A percentile compares a stretch with the other conserved stretches of the same genome.
Evolutionary conservation across 2,113 vertebrate genomes (phyloP).

Genomic region (Stigmatopora argus): DNA sequence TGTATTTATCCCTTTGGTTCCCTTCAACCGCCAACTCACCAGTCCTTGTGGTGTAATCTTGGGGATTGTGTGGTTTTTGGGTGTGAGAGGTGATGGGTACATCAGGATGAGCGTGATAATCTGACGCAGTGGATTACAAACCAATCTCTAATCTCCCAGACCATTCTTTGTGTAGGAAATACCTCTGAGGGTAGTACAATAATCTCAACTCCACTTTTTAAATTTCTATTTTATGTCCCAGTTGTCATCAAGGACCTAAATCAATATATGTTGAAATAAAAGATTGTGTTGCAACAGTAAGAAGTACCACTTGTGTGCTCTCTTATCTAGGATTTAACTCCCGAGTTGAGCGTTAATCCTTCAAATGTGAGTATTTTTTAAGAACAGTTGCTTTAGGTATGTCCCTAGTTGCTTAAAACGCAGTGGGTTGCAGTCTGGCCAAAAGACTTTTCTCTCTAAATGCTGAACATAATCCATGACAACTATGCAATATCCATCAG

Average conservation of each 20-base stretch:
- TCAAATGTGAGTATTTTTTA: conserved; percentile 66
- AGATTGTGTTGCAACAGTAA: conserved; percentile 45
- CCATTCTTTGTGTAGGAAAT: conserved; percentile 52
- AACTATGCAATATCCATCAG: conserved; percentile 51
- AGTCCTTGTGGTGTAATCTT: conserved; percentile 55
- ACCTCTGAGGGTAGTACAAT: conserved; percentile 33
- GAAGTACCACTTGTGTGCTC: conserved; percentile 44
- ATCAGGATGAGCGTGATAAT: conserved; percentile 68
- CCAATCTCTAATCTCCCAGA: conserved; percentile 69
- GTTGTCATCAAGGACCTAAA: conserved; percentile 41
- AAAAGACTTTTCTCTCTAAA: conserved; percentile 19
- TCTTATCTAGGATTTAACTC: conserved; percentile 58
- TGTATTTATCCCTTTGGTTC: conserved; percentile 35
- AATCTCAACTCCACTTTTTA: conserved; percentile 34
- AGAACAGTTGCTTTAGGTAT: conserved; percentile 58
- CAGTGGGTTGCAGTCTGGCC: conserved; percentile 52
- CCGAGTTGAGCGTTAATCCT: conserved; percentile 61
- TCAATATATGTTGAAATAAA: conserved; percentile 51
- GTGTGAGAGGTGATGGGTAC: conserved; percentile 67
- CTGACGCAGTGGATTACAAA: conserved; percentile 68
- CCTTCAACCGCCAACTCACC: conserved; percentile 34
- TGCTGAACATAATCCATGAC: conserved; percentile 39
- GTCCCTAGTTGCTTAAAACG: conserved; percentile 59
- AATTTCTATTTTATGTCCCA: conserved; percentile 63
- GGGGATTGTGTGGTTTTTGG: conserved; percentile 61